phyloP scores from a whole-genome alignment of 1,140 invertebrate species.

The Zaprionus inermis region DNA sequence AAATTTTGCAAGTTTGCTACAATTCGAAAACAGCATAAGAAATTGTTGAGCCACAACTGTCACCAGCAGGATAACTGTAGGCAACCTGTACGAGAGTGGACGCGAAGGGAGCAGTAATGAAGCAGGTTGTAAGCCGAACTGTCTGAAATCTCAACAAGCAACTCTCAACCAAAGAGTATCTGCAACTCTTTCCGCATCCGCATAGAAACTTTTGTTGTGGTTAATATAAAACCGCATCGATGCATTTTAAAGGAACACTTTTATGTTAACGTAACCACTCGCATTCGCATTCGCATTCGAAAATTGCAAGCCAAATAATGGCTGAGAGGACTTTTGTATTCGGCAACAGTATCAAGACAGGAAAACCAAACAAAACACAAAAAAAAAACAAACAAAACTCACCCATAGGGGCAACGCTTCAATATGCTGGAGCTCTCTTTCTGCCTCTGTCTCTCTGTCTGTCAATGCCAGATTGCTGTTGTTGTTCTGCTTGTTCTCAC shows the following conservation, averaged over 20 bases:
- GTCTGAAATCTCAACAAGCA: background rate
- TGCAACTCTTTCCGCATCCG: background rate
- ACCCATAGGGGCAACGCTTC: conserved; percentile 32
- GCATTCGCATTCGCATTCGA: background rate
- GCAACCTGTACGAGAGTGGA: background rate
- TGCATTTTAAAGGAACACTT: background rate
- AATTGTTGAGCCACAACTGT: conserved; percentile 1
- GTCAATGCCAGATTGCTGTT: conserved; percentile 35
- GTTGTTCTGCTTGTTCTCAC: conserved; percentile 3
- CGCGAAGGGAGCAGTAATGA: background rate
- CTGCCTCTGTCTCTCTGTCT: conserved; percentile 10
- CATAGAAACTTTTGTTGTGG: background rate
- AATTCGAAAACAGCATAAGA: background rate
- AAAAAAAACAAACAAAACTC: conserved; percentile 18
- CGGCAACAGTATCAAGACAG: conserved; percentile 1
- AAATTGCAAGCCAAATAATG: background rate
- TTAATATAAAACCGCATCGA: background rate
- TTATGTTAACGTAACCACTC: background rate
- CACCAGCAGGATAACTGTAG: background rate
- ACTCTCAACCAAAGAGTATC: too few species aligned
- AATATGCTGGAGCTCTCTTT: background rate
- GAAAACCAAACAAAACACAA: conserved; percentile 1
- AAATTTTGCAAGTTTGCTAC: background rate
- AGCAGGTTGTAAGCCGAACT: conserved; percentile 1
- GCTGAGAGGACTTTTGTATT: conserved; percentile 6